phyloP scores from a whole-genome alignment of 2,888 invertebrate species.

The Cerceris rybyensis region DNA sequence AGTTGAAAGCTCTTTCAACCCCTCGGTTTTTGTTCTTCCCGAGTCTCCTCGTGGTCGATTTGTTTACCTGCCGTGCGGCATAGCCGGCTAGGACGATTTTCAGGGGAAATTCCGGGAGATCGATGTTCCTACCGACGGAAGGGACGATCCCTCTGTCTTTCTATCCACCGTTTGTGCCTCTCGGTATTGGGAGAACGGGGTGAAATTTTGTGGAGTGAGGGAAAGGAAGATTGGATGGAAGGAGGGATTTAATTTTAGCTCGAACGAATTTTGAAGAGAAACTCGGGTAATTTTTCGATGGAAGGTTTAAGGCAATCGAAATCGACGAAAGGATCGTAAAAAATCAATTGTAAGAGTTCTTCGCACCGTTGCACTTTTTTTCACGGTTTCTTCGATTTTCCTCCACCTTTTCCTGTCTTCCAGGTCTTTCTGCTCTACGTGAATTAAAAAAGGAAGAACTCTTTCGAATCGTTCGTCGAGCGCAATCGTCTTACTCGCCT shows the following conservation, averaged over 20 bases:
- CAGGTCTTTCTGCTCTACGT: no score
- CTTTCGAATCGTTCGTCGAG: constrained; percentile 18
- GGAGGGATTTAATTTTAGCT: no score
- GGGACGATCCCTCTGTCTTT: no score
- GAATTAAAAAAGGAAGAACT: constrained; percentile 31
- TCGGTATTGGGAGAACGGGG: no score
- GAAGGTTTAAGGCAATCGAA: background rate
- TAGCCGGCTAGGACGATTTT: constrained; percentile 25
- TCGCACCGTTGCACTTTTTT: constrained; percentile 10
- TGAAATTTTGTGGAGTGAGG: background rate
- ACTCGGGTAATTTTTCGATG: no score
- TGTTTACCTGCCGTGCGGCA: constrained; percentile 14
- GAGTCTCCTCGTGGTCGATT: constrained; percentile 16
- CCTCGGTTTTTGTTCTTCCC: background rate
- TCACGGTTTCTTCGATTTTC: background rate
- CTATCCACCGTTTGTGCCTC: no score
- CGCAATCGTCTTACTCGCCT: constrained; percentile 53
- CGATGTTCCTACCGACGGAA: constrained; percentile 10
- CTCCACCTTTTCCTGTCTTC: no score
- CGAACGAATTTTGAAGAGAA: no score
- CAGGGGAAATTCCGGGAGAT: constrained; percentile 23
- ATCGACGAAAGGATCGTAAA: background rate
- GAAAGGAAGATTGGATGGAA: background rate
- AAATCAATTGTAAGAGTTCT: constrained; percentile 4
- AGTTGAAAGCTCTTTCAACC: constrained; percentile 41